A percentile compares a stretch with the other conserved stretches of the same genome.
phyloP scores from a whole-genome alignment of 1,140 invertebrate species.

The Meteorus sp. region DNA sequence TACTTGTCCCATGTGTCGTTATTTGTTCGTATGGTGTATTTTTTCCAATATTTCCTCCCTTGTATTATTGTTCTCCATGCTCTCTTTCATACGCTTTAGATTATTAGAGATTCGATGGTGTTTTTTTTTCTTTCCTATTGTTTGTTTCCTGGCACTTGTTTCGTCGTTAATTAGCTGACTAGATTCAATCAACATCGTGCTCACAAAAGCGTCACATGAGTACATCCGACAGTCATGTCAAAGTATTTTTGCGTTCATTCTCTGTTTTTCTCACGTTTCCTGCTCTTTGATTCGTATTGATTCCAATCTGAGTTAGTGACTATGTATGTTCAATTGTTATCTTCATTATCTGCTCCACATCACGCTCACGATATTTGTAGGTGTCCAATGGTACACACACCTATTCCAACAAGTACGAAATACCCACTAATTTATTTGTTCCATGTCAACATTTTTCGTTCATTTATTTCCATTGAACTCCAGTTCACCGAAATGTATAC shows the following conservation, averaged over 20 bases:
- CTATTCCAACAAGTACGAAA: too few relatives aligned
- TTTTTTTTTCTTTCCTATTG: neutral
- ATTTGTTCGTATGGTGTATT: too few relatives aligned
- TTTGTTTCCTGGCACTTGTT: too few relatives aligned
- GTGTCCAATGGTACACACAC: neutral
- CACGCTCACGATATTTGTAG: neutral
- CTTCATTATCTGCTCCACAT: neutral
- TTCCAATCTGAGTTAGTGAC: conserved; percentile 9
- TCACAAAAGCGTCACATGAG: neutral
- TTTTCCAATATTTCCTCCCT: conserved; percentile 7
- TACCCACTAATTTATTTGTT: neutral
- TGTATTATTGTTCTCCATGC: conserved; percentile 23
- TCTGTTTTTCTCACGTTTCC: neutral
- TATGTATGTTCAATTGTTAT: neutral
- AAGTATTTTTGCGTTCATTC: conserved; percentile 12
- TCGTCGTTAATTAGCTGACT: conserved; percentile 23
- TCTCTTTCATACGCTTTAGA: conserved; percentile 26
- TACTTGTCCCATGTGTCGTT: conserved; percentile 22
- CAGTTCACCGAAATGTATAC: too few relatives aligned
- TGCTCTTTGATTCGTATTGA: conserved; percentile 2
- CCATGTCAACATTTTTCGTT: neutral
- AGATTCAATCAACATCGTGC: conserved; percentile 23
- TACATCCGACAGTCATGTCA: too few relatives aligned
- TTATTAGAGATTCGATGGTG: neutral
- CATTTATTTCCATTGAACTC: too few relatives aligned